Evolutionary conservation across 2,797 vertebrate species (phyloP).

Genomic region (Chrosomus eos): DNA sequence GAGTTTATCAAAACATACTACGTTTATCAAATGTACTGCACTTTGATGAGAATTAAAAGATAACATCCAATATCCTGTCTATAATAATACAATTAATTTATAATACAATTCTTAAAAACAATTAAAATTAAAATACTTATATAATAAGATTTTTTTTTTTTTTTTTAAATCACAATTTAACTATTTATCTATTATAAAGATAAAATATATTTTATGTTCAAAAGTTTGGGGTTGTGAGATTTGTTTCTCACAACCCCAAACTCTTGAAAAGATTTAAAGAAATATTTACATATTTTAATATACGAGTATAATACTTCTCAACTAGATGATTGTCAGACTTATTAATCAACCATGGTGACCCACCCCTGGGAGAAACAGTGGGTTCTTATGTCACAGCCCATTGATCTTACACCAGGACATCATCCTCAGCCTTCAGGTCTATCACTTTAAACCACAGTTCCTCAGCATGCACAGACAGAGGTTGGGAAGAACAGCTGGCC

Average conservation of each 20-base stretch:
- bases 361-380: background rate
- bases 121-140: background rate
- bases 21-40: background rate
- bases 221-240: background rate
- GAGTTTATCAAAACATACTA: background rate
- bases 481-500: conserved; percentile 45
- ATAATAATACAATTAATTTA: background rate
- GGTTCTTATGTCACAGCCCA: background rate
- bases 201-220: background rate
- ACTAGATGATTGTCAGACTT: conserved; percentile 5
- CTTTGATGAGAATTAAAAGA: background rate
- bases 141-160: too few relatives aligned
- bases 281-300: background rate
- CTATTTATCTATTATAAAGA: background rate
- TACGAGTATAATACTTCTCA: background rate
- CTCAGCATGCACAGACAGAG: conserved; percentile 25
- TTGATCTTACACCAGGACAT: background rate
- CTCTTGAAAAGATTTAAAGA: background rate
- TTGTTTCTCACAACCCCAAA: background rate
- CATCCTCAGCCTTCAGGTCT: conserved; percentile 9
- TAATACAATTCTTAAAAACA: background rate
- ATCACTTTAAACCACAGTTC: background rate
- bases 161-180: too few relatives aligned
- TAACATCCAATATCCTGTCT: background rate
- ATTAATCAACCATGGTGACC: background rate